A percentile compares a stretch with the other conserved stretches of the same genome.
phyloP scores from a whole-genome alignment of 2,113 vertebrate species.

The Corvus moneduloides region DNA sequence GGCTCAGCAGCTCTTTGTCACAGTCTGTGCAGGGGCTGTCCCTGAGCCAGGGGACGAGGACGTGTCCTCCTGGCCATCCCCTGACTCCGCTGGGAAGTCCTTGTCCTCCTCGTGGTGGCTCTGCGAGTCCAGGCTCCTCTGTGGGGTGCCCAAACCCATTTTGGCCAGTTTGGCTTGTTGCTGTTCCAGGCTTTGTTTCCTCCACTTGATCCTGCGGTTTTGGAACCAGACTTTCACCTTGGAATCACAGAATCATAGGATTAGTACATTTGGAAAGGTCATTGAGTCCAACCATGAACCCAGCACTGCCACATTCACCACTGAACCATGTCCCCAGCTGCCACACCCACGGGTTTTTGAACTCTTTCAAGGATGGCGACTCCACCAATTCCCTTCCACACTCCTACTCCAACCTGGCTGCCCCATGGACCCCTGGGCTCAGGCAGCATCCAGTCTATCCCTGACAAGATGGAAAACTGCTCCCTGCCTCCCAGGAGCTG shows the following conservation, averaged over 20 bases:
- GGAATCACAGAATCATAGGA: neutral
- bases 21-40: neutral
- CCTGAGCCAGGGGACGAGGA: neutral
- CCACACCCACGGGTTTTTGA: fast-evolving
- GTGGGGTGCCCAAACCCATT: neutral
- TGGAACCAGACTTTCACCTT: constrained; percentile 78
- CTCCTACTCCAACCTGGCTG: neutral
- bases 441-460: fast-evolving
- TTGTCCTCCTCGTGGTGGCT: constrained; percentile 59
- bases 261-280: fast-evolving
- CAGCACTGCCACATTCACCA: fast-evolving
- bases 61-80: neutral
- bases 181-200: constrained; percentile 70
- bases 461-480: neutral
- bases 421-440: neutral
- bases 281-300: fast-evolving
- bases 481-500: neutral
- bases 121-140: neutral
- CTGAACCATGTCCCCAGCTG: neutral
- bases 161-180: constrained; percentile 41
- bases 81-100: constrained; percentile 59
- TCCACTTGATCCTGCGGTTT: constrained; percentile 73
- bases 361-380: fast-evolving
- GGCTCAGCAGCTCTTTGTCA: neutral
- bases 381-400: neutral